Conservation (phyloP, 2,888 invertebrate genomes). For the Chelonus formosanus region DNA sequence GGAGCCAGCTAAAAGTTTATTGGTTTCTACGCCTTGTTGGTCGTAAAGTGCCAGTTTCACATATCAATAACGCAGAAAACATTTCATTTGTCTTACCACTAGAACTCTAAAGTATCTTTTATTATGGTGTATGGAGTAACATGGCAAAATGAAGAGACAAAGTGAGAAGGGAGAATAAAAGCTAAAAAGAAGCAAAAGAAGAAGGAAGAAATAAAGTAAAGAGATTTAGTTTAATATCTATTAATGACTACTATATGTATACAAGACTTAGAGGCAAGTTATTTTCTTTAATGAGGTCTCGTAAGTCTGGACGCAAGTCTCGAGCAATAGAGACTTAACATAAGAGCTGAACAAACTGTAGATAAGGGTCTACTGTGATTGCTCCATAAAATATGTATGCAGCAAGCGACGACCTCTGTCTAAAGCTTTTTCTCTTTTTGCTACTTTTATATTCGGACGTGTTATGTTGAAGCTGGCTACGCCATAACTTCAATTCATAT, state of each 20-base stretch:
- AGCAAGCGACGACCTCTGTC: conserved; percentile 26
- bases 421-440: conserved; percentile 11
- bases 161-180: not conserved
- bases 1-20: no score
- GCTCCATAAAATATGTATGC: conserved; percentile 63
- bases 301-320: conserved; percentile 8
- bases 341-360: conserved; percentile 42
- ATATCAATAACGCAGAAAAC: no score
- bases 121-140: no score
- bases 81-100: no score
- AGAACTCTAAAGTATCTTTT: no score
- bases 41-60: no score
- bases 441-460: conserved; percentile 25
- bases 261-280: conserved; percentile 27
- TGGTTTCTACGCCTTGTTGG: no score
- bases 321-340: conserved; percentile 28
- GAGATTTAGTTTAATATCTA: conserved; percentile 15
- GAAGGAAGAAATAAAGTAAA: conserved; percentile 22
- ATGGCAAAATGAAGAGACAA: not conserved
- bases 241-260: conserved; percentile 15
- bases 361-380: conserved; percentile 63
- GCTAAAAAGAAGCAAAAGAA: conserved; percentile 7
- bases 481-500: conserved; percentile 31
- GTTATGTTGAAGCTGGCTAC: conserved; percentile 26
- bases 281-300: conserved; percentile 29